phyloP scores from a whole-genome alignment of 1,140 invertebrate species.

The Pantala flavescens region DNA sequence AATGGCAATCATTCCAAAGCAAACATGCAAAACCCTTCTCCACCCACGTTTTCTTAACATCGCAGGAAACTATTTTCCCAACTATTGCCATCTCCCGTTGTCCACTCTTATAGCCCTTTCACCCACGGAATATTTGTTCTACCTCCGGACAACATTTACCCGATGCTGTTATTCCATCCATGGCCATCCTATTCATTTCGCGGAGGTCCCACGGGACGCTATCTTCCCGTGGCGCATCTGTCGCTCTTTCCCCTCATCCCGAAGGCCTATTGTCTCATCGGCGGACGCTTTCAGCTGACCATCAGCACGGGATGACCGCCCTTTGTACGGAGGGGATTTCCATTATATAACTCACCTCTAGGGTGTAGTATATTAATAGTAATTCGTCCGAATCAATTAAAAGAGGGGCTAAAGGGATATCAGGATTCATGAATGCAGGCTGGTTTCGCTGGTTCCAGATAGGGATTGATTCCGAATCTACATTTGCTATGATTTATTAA shows the following conservation, averaged over 20 bases:
- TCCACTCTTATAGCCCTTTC: background rate
- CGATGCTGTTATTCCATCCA: background rate
- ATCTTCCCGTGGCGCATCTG: background rate
- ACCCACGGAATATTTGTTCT: background rate
- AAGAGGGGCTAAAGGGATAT: background rate
- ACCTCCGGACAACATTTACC: background rate
- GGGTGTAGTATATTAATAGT: background rate
- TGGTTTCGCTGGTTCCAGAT: no score
- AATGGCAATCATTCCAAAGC: no score
- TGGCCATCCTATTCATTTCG: background rate
- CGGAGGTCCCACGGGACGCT: background rate
- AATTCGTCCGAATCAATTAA: conserved; percentile 1
- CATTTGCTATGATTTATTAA: no score
- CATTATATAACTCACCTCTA: background rate
- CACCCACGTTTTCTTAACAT: no score
- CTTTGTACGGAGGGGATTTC: background rate
- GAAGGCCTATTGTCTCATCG: background rate
- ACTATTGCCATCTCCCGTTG: no score
- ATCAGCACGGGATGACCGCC: background rate
- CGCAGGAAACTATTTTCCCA: no score
- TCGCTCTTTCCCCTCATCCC: background rate
- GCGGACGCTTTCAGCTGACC: background rate
- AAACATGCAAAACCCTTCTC: no score
- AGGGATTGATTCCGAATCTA: no score
- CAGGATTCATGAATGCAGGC: background rate